Evolutionary conservation across 2,888 invertebrate genomes (phyloP).

Genomic region (Aphidius colemani): DNA sequence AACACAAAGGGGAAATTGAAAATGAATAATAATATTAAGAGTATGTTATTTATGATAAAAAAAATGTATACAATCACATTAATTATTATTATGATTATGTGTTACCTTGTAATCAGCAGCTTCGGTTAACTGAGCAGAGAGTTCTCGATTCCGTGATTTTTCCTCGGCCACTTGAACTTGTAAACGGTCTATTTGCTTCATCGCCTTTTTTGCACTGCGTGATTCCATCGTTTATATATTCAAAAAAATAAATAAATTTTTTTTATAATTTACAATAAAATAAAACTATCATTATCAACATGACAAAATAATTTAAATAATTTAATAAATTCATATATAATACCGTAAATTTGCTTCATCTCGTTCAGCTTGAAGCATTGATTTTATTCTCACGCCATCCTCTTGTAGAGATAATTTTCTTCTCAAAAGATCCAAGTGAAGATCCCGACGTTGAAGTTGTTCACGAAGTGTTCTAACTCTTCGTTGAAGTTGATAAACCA

Average conservation of each 20-base stretch:
- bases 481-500: conserved; percentile 89
- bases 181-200: conserved; percentile 82
- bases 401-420: conserved; percentile 86
- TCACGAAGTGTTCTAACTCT: conserved; percentile 84
- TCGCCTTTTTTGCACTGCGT: conserved; percentile 73
- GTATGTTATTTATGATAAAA: no score
- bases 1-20: no score
- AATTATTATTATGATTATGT: no score
- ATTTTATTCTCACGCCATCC: conserved; percentile 70
- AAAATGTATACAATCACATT: no score
- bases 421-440: conserved; percentile 86
- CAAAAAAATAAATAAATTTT: neutral
- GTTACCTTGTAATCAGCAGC: conserved; percentile 83
- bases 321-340: conserved; percentile 10
- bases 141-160: conserved; percentile 79
- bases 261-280: no score
- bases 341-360: conserved; percentile 62
- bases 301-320: conserved; percentile 20
- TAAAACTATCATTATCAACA: conserved; percentile 13
- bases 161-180: conserved; percentile 80
- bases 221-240: neutral
- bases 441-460: conserved; percentile 88
- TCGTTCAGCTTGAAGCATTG: conserved; percentile 64
- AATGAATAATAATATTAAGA: no score
- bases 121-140: conserved; percentile 83